These are phyloP conservation scores for western clawed frog (Xenopus tropicalis) DNA, from an alignment of 2,113 vertebrate genomes.

Conservation along the genomic window UCB_Xtro_10.0 CM004450.2:92064001-92064500, in stretches of 20 bases:
- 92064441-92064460: no score
- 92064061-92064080: slow-evolving; percentile 22
- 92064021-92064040: slow-evolving; percentile 18
- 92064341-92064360: slow-evolving; percentile 1
- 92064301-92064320: neutral
- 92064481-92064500: no score
- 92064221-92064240: neutral
- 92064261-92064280: neutral
- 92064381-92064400: no score
- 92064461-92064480: no score
- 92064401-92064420: no score
- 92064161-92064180: slow-evolving; percentile 10
- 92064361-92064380: no score
- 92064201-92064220: neutral
- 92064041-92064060: slow-evolving; percentile 16
- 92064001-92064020: slow-evolving; percentile 12
- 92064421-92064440: no score
- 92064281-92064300: neutral
- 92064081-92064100: slow-evolving; percentile 33
- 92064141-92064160: slow-evolving; percentile 15
- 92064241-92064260: neutral
- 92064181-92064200: neutral
- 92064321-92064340: neutral
- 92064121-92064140: slow-evolving; percentile 16
- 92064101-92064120: slow-evolving; percentile 17